These are phyloP conservation scores for Dysdera silvatica DNA, from an alignment of 1,140 invertebrate genomes.

Conservation along the genomic window DNA sequence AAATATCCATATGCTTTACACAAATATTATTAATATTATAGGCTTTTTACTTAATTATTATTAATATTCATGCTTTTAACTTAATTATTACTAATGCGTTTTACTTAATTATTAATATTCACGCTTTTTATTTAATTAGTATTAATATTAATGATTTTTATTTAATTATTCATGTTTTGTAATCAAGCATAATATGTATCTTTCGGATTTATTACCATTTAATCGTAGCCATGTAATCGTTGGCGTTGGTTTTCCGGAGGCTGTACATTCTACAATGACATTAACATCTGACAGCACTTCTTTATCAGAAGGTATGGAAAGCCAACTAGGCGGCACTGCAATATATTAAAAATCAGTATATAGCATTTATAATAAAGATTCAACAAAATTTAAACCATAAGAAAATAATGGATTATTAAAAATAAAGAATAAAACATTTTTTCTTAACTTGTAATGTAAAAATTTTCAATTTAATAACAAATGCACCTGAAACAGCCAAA, in stretches of 20 bases:
- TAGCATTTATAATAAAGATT: too few species aligned
- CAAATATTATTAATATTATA: too few species aligned
- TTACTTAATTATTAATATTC: background rate
- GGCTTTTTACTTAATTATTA: background rate
- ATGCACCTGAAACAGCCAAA: background rate
- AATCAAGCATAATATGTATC: background rate
- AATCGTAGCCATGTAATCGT: slow-evolving; percentile 7
- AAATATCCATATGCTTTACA: too few species aligned
- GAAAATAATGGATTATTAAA: too few species aligned
- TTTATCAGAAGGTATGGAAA: background rate
- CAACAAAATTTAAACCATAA: too few species aligned
- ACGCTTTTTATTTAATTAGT: background rate
- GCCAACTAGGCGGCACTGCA: slow-evolving; percentile 8
- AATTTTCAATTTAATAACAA: background rate
- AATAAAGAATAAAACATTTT: background rate
- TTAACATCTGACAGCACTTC: slow-evolving; percentile 10
- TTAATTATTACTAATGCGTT: background rate
- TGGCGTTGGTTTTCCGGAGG: slow-evolving; percentile 3
- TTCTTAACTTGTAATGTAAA: background rate
- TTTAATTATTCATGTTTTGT: background rate
- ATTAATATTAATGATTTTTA: background rate
- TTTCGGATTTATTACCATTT: background rate
- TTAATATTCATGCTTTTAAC: background rate
- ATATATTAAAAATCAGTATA: background rate
- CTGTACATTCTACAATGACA: slow-evolving; percentile 10